A percentile compares a stretch with the other conserved stretches of the same genome.
phyloP scores from a whole-genome alignment of 2,797 vertebrate genomes.

The Paguma larvata region DNA sequence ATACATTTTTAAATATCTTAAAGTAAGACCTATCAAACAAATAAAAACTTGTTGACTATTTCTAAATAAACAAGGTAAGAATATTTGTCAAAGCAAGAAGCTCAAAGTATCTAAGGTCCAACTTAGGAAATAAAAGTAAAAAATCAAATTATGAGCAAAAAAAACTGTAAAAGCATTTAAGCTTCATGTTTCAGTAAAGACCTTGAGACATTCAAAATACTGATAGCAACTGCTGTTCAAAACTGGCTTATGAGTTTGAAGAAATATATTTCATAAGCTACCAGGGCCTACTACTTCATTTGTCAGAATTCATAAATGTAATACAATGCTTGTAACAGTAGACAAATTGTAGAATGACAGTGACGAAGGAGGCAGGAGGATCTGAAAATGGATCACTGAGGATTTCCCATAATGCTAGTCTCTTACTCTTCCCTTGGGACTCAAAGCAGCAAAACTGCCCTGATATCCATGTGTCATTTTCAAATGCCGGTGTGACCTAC shows the following conservation, averaged over 20 bases:
- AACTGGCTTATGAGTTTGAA: background rate
- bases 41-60: background rate
- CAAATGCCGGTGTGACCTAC: background rate
- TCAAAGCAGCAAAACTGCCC: background rate
- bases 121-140: conserved; percentile 15
- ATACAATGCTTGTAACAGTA: background rate
- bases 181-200: conserved; percentile 22
- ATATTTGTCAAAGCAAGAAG: background rate
- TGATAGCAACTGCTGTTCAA: background rate
- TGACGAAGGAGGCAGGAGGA: background rate
- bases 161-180: background rate
- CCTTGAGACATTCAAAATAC: background rate
- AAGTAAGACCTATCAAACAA: background rate
- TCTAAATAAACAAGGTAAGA: background rate
- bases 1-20: background rate
- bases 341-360: background rate
- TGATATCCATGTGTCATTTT: background rate
- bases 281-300: background rate
- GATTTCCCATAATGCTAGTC: background rate
- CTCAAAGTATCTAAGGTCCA: conserved; percentile 23
- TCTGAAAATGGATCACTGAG: background rate
- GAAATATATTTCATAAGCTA: background rate
- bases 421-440: background rate
- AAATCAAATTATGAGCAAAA: conserved; percentile 47
- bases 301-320: background rate